Evolutionary conservation across 2,113 vertebrate species (phyloP).

Genomic region (Patagioenas fasciata): DNA sequence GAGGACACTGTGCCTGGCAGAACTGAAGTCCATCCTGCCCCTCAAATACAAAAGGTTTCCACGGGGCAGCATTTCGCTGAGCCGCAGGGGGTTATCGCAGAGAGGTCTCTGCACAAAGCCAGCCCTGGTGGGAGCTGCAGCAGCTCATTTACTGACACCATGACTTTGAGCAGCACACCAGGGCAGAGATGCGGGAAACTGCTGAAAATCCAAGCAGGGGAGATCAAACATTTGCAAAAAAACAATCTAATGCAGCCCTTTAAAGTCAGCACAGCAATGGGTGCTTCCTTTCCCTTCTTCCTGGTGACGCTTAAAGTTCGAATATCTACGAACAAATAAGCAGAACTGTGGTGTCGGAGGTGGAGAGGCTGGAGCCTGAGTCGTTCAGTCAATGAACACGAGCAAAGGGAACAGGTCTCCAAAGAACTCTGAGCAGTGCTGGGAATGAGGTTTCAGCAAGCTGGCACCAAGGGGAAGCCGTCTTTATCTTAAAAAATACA

Average conservation of each 20-base stretch:
- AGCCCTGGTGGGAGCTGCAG: accelerated
- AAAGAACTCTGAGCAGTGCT: background rate
- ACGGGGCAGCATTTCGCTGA: background rate
- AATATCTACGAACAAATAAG: background rate
- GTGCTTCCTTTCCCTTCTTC: background rate
- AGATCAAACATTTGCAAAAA: background rate
- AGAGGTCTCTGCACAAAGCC: background rate
- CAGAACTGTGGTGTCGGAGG: background rate
- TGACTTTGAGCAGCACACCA: accelerated
- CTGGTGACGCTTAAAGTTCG: background rate
- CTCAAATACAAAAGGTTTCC: background rate
- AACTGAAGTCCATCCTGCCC: background rate
- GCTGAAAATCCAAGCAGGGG: background rate
- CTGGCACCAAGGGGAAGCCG: too few relatives aligned
- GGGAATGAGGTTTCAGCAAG: background rate
- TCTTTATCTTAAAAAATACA: background rate
- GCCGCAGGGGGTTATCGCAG: too few relatives aligned
- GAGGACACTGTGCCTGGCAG: background rate
- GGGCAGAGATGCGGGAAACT: background rate
- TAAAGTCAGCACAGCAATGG: background rate
- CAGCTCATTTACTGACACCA: accelerated
- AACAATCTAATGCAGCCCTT: background rate
- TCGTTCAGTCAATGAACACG: background rate
- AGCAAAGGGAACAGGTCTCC: background rate
- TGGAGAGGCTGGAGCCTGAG: background rate